Evolutionary conservation across 2,113 vertebrate species (phyloP).

Genomic region (Cariama cristata): DNA sequence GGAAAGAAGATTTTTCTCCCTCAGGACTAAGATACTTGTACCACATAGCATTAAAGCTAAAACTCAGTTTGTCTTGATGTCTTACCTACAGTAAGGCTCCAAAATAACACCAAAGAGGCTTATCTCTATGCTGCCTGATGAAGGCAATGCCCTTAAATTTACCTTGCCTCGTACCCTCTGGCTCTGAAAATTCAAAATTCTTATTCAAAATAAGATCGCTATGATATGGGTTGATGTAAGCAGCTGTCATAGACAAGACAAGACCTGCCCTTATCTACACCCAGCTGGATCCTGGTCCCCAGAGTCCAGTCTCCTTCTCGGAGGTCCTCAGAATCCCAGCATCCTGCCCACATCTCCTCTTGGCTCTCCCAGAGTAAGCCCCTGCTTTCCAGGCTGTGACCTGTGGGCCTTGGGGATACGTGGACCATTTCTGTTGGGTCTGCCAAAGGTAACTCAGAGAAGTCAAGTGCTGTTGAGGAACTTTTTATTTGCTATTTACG

Average conservation of each 20-base stretch:
- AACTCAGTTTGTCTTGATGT: background rate
- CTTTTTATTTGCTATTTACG: background rate
- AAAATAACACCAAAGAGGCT: background rate
- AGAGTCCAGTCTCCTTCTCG: background rate
- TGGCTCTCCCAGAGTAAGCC: fast-evolving
- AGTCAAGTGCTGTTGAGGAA: background rate
- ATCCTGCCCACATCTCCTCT: background rate
- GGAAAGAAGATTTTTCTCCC: background rate
- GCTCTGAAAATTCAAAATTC: background rate
- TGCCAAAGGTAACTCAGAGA: background rate
- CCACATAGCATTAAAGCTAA: background rate
- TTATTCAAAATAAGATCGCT: background rate
- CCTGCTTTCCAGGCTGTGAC: background rate
- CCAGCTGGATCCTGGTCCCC: background rate
- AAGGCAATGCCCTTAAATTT: background rate
- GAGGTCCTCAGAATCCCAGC: background rate
- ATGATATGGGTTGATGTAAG: background rate
- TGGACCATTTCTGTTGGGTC: background rate
- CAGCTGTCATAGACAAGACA: background rate
- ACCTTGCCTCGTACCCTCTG: background rate
- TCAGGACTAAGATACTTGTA: background rate
- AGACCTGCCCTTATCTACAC: background rate
- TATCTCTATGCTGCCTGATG: background rate
- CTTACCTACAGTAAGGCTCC: background rate
- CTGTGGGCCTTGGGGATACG: background rate